Conservation (phyloP, 2,113 vertebrate genomes). For the Chaenogobius annularis region DNA sequence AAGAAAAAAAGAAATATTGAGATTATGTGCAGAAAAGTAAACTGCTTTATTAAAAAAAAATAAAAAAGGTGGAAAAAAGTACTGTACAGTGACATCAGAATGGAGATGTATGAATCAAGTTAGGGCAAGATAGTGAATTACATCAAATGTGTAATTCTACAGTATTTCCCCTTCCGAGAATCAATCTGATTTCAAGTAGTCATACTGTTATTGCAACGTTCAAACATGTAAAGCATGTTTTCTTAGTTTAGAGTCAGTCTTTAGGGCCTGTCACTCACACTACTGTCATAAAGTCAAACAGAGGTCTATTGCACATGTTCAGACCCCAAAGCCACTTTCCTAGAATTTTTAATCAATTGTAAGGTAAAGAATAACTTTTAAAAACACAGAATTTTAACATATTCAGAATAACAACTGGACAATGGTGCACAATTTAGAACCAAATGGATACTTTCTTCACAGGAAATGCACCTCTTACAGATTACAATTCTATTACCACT, state of each 20-base stretch:
- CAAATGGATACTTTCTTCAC: too few species aligned
- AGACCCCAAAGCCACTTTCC: not conserved
- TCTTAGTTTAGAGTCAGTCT: not conserved
- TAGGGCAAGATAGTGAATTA: too few species aligned
- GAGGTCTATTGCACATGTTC: not conserved
- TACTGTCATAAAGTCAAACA: not conserved
- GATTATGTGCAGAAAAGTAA: too few species aligned
- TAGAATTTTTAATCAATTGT: not conserved
- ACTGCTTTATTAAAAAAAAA: too few species aligned
- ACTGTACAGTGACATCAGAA: too few species aligned
- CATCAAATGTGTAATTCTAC: not conserved
- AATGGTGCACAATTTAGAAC: too few species aligned
- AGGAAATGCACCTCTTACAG: too few species aligned
- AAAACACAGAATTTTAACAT: not conserved
- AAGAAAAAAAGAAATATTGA: too few species aligned
- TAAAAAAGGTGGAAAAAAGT: too few species aligned
- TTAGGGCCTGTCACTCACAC: not conserved
- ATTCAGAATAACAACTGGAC: too few species aligned
- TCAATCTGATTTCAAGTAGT: not conserved
- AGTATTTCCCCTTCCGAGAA: not conserved
- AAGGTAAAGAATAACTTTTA: not conserved
- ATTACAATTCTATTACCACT: not conserved
- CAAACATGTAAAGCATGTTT: not conserved
- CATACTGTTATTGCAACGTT: conserved; percentile 4
- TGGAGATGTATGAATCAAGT: too few species aligned